Evolutionary conservation across 2,888 invertebrate species (phyloP).

Genomic region (Tenodera sinensis): DNA sequence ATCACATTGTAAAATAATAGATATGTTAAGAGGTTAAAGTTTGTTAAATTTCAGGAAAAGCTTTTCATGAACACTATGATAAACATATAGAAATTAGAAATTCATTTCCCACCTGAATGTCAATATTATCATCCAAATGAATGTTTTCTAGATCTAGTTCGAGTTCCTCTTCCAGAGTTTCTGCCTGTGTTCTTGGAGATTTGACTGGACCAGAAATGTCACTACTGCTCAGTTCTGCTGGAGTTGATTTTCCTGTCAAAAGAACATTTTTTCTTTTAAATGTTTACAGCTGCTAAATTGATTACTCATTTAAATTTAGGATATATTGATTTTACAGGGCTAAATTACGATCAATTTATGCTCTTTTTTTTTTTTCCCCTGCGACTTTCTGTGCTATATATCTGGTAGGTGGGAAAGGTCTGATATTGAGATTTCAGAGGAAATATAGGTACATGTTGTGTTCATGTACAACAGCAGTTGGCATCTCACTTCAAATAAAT

Average conservation of each 20-base stretch:
- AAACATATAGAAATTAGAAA: not conserved
- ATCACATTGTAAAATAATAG: no score
- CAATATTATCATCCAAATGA: slow-evolving; percentile 71
- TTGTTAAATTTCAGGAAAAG: no score
- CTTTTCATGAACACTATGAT: no score
- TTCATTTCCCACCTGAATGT: slow-evolving; percentile 56
- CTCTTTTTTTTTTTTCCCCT: no score
- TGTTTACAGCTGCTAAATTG: not conserved
- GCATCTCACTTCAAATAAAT: no score
- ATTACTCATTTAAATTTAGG: not conserved
- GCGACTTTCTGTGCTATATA: no score
- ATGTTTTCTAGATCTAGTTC: slow-evolving; percentile 79
- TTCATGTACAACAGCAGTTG: no score
- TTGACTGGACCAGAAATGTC: slow-evolving; percentile 37
- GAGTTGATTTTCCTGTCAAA: not conserved
- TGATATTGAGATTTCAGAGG: no score
- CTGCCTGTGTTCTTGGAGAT: slow-evolving; percentile 37
- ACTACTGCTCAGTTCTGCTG: not conserved
- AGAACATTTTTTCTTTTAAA: not conserved
- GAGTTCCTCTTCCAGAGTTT: slow-evolving; percentile 44
- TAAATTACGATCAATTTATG: no score
- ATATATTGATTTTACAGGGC: not conserved
- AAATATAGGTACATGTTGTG: no score
- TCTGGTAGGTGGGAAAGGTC: no score
- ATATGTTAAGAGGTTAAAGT: no score